A percentile compares a stretch with the other conserved stretches of the same genome.
These are phyloP conservation scores for Microdon myrmicae DNA, from an alignment of 2,888 invertebrate species.

Conservation along the genomic window DNA sequence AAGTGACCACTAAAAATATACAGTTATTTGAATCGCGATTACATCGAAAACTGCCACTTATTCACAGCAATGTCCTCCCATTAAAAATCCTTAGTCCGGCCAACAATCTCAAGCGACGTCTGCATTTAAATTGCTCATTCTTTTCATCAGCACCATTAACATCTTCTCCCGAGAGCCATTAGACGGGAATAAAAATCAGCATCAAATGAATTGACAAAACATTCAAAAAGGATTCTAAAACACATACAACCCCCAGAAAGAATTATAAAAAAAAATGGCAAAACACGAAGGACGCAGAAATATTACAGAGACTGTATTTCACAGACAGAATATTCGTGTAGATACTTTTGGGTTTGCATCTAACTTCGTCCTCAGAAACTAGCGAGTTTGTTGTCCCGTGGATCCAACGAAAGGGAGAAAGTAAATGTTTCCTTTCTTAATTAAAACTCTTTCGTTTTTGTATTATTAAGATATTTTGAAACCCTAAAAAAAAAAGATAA, in stretches of 20 bases:
- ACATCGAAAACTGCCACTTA: no score
- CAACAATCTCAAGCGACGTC: constrained; percentile 29
- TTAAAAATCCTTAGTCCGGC: no score
- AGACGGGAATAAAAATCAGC: constrained; percentile 35
- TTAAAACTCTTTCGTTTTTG: constrained; percentile 45
- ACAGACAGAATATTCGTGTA: not conserved
- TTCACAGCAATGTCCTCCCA: no score
- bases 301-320: no score
- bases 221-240: no score
- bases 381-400: no score
- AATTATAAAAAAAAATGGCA: no score
- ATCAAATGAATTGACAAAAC: constrained; percentile 33
- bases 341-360: not conserved
- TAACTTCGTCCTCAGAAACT: not conserved
- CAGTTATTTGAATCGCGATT: no score
- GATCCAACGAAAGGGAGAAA: constrained; percentile 1
- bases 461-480: constrained; percentile 47
- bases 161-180: constrained; percentile 30
- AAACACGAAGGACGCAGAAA: no score
- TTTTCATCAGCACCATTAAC: constrained; percentile 30
- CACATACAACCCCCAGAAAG: no score
- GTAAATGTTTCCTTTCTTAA: constrained; percentile 26
- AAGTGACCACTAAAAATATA: no score
- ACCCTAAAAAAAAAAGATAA: constrained; percentile 1
- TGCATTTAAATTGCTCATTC: constrained; percentile 45